Base-by-base conservation (phyloP, 2,797 vertebrate genomes). In the Acrossocheilus fasciatus region DNA sequence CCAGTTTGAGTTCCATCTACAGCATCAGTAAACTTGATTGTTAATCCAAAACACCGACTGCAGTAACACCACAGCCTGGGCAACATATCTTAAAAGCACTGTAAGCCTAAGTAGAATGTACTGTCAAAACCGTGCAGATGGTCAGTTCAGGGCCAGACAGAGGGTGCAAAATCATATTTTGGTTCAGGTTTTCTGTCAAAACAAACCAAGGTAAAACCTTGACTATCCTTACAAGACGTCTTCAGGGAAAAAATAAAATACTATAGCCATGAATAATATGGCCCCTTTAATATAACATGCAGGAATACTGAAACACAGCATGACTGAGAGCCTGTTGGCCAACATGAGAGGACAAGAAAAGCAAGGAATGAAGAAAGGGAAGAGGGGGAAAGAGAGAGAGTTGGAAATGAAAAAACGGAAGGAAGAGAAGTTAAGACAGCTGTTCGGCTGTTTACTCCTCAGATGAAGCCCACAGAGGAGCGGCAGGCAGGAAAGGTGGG, bases 401-500 rank as follows among this genome's bases (percentile, higher is more conserved):
- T 90, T 88, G 77, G 86, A 92, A 90, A 90, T 86, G 89, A 82
- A 80, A 8, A 90, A 87, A 86, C 79, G 85, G 87, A 76, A 90
- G 93, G 77, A 90, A 90, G 43, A 89, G 91, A 92, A 89, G 91
- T 91, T 92, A 87, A 90, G 90, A 93, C 94, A 95, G 93, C 93
- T 95, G 95, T 91, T 92, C 90, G 85, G 92, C 91, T 95, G 93
- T 95, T 95, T 94, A 94, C 92, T 90, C 82, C 26, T 41, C 90
- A 91, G 78, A 93, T 91, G 91, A 89, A 90, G 87, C 87, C 87
- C 89, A 90, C 88, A 91, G 90, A 91, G 91, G 90, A 94, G 93
- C 90, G 82, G 69, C 79, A 73, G 87, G 68, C 82, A 89, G 87
- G 82, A 87, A 86, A 88, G 75, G 45, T 85, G 85, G 82, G 76